Conservation (phyloP, 1,140 invertebrate genomes). For the roundworm (Caenorhabditis elegans) region WBcel235 BX284606.5:4383501-4384000, state of each 20-base stretch:
- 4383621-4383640: constrained; percentile 10
- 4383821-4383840: background rate
- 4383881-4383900: constrained; percentile 13
- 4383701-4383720: background rate
- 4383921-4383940: background rate
- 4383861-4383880: background rate
- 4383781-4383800: background rate
- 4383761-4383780: background rate
- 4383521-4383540: background rate
- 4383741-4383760: no score
- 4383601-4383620: background rate
- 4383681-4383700: background rate
- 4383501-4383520: background rate
- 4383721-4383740: no score
- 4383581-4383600: background rate
- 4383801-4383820: background rate
- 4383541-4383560: background rate
- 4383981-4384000: no score
- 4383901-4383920: constrained; percentile 18
- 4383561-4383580: background rate
- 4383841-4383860: background rate
- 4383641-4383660: constrained; percentile 33
- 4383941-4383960: background rate
- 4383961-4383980: background rate
- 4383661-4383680: no score